These are phyloP conservation scores for Ruditapes philippinarum DNA, from an alignment of 1,140 invertebrate species.

Conservation along the genomic window DNA sequence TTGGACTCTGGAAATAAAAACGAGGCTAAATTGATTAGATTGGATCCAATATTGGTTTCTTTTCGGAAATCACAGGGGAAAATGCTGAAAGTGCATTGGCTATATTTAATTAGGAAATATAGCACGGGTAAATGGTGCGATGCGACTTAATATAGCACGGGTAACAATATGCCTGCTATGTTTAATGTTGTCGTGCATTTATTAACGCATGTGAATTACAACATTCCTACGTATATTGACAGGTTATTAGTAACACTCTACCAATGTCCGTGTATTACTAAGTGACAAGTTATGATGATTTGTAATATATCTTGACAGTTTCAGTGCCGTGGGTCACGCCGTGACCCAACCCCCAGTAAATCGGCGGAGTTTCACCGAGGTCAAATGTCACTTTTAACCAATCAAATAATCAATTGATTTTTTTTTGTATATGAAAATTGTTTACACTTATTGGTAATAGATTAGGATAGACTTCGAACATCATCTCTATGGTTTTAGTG, in stretches of 20 bases:
- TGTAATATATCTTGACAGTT: slow-evolving; percentile 36
- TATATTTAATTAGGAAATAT: no score
- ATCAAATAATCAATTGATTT: slow-evolving; percentile 32
- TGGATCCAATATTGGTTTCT: no score
- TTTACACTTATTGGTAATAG: background rate
- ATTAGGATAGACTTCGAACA: background rate
- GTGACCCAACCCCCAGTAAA: background rate
- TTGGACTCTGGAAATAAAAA: no score
- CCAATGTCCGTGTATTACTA: slow-evolving; percentile 13
- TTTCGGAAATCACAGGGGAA: no score
- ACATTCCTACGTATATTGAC: background rate
- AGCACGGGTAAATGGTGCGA: no score
- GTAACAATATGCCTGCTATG: no score
- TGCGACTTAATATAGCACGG: no score
- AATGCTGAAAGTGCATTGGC: no score
- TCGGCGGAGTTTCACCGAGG: background rate
- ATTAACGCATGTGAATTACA: background rate
- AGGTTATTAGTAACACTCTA: background rate
- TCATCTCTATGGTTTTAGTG: background rate
- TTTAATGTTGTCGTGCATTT: no score
- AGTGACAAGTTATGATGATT: slow-evolving; percentile 23
- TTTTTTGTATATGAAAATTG: background rate
- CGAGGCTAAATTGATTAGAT: no score
- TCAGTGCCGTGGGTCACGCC: slow-evolving; percentile 17
- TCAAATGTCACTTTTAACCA: slow-evolving; percentile 10